Base-by-base conservation (phyloP, 1,140 invertebrate species). In the Carcinoscorpius rotundicauda region DNA sequence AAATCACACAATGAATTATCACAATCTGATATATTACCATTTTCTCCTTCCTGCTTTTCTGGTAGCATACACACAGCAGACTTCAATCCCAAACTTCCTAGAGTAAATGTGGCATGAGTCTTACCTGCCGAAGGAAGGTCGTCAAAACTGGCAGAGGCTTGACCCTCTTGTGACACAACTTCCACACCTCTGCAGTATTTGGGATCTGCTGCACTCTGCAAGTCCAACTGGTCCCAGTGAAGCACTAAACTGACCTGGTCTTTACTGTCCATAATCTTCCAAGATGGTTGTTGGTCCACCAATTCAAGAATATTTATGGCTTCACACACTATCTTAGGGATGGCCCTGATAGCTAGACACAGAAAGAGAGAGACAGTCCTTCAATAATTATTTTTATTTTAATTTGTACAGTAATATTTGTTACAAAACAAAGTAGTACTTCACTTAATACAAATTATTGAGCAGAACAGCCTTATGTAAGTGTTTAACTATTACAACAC, bases 221-320 rank as follows among this genome's bases (percentile, higher is more conserved):
- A 71, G 67, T 67, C 72, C 11, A 72, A 68, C 69, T 91, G 90
- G 82, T 93, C 89, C 89, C 91, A 93, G 78, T 93, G 88, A 75
- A 93, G 81, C 71, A 93, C 90, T 78, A 95, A 89, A 73, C 91
- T 93, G 79, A 94, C 88, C 76, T 90, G 85, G 74, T 90, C 89
- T 81, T 92, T 89, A 83, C 92, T 92, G 83, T 94, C 91, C 88
- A 93, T 93, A 81, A 94, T 93, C 80, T 93, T 93, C 91, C 91
- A 95, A 79, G 90, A 92, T 72, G 91, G 90, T 29, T 89, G 90
- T 79, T 93, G 91, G 89, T 93, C 88, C 81, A 93, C 90, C 73
- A 94, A 80, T 78, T 93, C 90, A 80, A 94, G 80, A 65, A 89
- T 89, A 82, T 93, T 89, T 73, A 94, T 93, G 72, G 91, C 92